These are phyloP conservation scores for Chelmon rostratus DNA, from an alignment of 2,797 vertebrate species.

Conservation along the genomic window DNA sequence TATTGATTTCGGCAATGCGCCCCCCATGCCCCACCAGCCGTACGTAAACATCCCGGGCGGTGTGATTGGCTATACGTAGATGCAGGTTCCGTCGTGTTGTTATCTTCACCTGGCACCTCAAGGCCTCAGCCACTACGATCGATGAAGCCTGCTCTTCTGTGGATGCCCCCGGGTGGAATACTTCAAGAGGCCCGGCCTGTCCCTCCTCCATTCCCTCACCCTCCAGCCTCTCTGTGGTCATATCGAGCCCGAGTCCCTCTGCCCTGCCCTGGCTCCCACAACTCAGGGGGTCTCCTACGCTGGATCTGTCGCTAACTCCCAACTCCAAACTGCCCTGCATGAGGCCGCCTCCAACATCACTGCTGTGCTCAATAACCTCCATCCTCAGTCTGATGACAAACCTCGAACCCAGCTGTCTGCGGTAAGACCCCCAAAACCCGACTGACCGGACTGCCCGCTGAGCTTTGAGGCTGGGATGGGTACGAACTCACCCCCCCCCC, in stretches of 20 bases:
- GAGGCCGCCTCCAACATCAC: slow-evolving; percentile 48
- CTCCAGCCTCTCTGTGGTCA: slow-evolving; percentile 36
- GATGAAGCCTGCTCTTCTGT: slow-evolving; percentile 51
- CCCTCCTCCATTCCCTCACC: slow-evolving; percentile 38
- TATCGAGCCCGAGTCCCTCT: slow-evolving; percentile 40
- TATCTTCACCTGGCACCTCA: slow-evolving; percentile 97
- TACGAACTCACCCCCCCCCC: slow-evolving; percentile 19
- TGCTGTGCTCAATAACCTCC: slow-evolving; percentile 76
- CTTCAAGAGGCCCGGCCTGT: slow-evolving; percentile 63
- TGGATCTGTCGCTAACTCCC: slow-evolving; percentile 19
- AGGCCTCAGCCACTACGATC: slow-evolving; percentile 78
- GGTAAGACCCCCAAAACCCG: slow-evolving; percentile 33
- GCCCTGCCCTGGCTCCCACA: slow-evolving; percentile 23
- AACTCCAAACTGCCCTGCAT: slow-evolving; percentile 50
- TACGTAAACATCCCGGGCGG: slow-evolving; percentile 91
- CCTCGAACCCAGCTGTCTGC: slow-evolving; percentile 51
- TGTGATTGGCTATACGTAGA: slow-evolving; percentile 95
- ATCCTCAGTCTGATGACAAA: slow-evolving; percentile 56
- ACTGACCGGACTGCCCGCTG: slow-evolving; percentile 67
- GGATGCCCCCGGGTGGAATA: slow-evolving; percentile 61
- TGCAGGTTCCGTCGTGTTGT: slow-evolving; percentile 92
- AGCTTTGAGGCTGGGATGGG: slow-evolving; percentile 62
- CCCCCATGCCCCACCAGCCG: slow-evolving; percentile 91
- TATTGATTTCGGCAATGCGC: slow-evolving; percentile 85
- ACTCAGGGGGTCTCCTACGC: slow-evolving; percentile 2